phyloP scores from a whole-genome alignment of 2,113 vertebrate genomes.

The Harpagus bidentatus region DNA sequence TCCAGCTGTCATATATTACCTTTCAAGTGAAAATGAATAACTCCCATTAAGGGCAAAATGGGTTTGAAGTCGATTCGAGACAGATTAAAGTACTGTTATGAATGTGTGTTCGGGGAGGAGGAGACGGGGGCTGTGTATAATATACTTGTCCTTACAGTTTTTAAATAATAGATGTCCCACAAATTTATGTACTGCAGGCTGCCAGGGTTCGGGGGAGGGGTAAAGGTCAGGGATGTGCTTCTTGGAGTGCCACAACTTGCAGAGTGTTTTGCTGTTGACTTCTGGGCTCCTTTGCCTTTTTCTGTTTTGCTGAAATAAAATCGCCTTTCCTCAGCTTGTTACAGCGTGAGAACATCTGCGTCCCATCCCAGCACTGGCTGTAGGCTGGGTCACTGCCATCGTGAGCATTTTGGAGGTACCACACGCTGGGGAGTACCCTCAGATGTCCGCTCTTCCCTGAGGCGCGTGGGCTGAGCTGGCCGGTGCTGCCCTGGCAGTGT shows the following conservation, averaged over 20 bases:
- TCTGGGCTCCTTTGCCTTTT: neutral
- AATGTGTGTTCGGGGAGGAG: slow-evolving; percentile 73
- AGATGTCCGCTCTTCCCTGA: no score
- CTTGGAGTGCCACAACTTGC: slow-evolving; percentile 46
- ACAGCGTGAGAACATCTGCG: neutral
- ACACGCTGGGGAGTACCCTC: neutral
- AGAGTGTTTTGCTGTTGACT: slow-evolving; percentile 27
- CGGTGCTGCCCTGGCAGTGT: accelerated
- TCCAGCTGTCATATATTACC: slow-evolving; percentile 80
- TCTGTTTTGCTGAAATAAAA: neutral
- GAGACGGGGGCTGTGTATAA: slow-evolving; percentile 66
- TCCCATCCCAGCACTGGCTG: neutral
- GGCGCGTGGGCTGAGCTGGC: neutral
- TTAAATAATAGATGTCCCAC: slow-evolving; percentile 80
- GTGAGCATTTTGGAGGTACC: neutral
- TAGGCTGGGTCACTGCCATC: neutral
- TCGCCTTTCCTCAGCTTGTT: neutral
- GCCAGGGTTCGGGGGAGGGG: slow-evolving; percentile 60
- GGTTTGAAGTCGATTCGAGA: slow-evolving; percentile 82
- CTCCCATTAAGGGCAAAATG: slow-evolving; percentile 81
- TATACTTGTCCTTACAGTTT: slow-evolving; percentile 77
- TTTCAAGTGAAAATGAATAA: slow-evolving; percentile 86
- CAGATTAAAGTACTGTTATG: slow-evolving; percentile 83
- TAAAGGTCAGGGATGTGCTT: slow-evolving; percentile 65
- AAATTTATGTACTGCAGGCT: slow-evolving; percentile 70